Evolutionary conservation across 2,888 invertebrate species (phyloP), one percentile per base, ranked within the genome.

Genomic region (Epistrophella euchroma): DNA sequence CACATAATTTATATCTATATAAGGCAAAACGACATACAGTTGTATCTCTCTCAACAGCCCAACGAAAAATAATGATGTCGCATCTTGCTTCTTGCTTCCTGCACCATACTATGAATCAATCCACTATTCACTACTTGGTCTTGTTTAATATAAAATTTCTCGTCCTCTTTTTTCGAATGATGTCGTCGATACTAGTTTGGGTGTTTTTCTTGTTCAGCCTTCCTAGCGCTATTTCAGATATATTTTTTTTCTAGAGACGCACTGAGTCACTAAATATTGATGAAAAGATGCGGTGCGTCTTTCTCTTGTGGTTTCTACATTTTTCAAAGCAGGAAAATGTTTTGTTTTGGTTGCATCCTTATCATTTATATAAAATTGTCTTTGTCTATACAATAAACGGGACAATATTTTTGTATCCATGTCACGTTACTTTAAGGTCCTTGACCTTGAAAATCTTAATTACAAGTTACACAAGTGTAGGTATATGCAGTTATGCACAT

Each of bases 311-410:
- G 66, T 85, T 76, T 50, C 71, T 73, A 68, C 55, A 70, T 70
- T 68, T 80, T 68, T 70, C 55, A 47, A 50, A 70, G 74, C 58
- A 74, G 52, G 74, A 86, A 86, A 82, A 71, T 82, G 77, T 86
- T 81, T 86, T 60, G 86, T 86, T 86, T 86, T 86, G 77, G 86
- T 86, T 86, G 85, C 85, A 85, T 85, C 85, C 85, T 81, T 85
- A 85, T 85, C 85, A 76, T 45, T 70, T 40, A 68, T 56, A 86
- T 86, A 58, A 82, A 86, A 82, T 86, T 86, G 86, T 86, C 86
- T 86, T 86, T 82, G 82, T 86, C 82, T 86, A 64, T 64, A 77
- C 50, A 47, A 70, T 62, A 80, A 58, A 22, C 17, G 55, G 58
- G 22, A 25, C 52, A 25, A 52, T 2, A 2, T 0, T 9, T 15